phyloP scores from a whole-genome alignment of 2,888 invertebrate genomes.

The Odontocerum albicorne region DNA sequence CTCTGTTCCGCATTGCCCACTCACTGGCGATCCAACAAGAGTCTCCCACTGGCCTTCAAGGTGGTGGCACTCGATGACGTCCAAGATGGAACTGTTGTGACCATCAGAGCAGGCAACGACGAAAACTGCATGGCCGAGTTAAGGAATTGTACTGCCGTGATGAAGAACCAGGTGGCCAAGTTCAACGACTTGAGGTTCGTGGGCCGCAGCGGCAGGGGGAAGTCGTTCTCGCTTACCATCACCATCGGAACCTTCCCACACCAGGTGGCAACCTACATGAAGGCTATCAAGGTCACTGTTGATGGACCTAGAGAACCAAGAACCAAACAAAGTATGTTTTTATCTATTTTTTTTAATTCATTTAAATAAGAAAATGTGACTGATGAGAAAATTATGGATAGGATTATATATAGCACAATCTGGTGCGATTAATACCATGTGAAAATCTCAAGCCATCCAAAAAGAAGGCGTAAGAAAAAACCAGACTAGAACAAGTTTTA shows the following conservation, averaged over 20 bases:
- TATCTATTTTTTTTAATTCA: background rate
- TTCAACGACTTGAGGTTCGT: constrained; percentile 98
- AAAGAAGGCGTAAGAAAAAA: no score
- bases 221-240: constrained; percentile 94
- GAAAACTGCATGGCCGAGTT: constrained; percentile 97
- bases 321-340: constrained; percentile 90
- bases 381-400: no score
- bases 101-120: constrained; percentile 95
- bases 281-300: constrained; percentile 99
- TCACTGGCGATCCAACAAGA: constrained; percentile 98
- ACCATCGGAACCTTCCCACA: constrained; percentile 76
- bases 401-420: no score
- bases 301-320: constrained; percentile 98
- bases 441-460: no score
- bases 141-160: constrained; percentile 88
- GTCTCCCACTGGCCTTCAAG: constrained; percentile 94
- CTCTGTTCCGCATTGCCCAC: constrained; percentile 91
- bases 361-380: no score
- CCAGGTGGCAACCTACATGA: constrained; percentile 91
- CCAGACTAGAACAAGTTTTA: no score
- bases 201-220: constrained; percentile 95
- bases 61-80: constrained; percentile 93
- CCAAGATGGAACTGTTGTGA: constrained; percentile 91
- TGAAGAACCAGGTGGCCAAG: constrained; percentile 98
- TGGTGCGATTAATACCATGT: no score